Base-by-base conservation (phyloP, 2,797 vertebrate species). In the Chaenodraco wilsoni region DNA sequence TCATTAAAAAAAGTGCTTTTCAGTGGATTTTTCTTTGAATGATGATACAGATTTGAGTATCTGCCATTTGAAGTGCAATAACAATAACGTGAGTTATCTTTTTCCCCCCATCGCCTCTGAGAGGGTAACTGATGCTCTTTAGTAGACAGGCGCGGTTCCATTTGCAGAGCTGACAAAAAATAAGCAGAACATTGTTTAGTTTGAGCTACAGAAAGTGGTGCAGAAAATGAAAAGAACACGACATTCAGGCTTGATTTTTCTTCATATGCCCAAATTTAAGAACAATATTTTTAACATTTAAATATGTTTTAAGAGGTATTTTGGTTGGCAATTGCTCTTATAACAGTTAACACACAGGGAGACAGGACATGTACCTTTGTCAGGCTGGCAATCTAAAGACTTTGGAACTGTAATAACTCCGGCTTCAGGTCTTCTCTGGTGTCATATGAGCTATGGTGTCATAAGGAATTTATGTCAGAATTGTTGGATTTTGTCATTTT, bases 361-460 rank as follows among this genome's bases (percentile, higher is more conserved):
- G 41, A 17, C 27, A 27, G 27, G 63, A 79, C 56, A 73, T 65
- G 86, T 95, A 95, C 94, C 94, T 94, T 79, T 41, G 49, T 62
- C 60, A 68, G 58, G 79, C 44, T 8, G 81, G 66, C 48, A 82
- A 90, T 71, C 84, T 91, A 91, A 74, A 88, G 68, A 84, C 65
- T 89, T 89, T 90, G 86, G 91, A 90, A 86, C 71, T 83, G 86
- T 87, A 90, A 88, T 78, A 93, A 90, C 69, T 86, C 88, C 68
- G 79, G 78, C 88, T 85, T 92, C 84, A 57, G 80, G 74, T 84
- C 90, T 81, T 94, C 94, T 80, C 86, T 79, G 72, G 94, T 95
- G 88, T 91, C 76, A 91, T 95, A 95, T 63, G 92, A 95, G 89
- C 95, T 95, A 93, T 55, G 79, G 66, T 84, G 84, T 85, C 82